A percentile compares a stretch with the other conserved stretches of the same genome.
Evolutionary conservation across 2,888 invertebrate species (phyloP).

Genomic region (Argyresthia goedartella): DNA sequence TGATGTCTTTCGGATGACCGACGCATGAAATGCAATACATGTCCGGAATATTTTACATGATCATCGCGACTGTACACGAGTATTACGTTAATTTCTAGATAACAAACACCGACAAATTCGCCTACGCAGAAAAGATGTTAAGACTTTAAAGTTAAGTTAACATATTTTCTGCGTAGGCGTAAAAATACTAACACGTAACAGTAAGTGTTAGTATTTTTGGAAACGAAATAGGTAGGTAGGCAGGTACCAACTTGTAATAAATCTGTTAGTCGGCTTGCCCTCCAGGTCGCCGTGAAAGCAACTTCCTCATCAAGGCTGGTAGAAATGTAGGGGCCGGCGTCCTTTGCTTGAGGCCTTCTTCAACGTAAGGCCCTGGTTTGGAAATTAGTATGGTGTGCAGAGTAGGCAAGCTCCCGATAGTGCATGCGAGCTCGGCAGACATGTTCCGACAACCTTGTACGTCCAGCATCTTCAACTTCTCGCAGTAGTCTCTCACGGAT

Average conservation of each 20-base stretch:
- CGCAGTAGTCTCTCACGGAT: slow-evolving; percentile 57
- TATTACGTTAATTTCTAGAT: no score
- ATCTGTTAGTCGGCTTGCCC: background rate
- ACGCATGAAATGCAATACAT: no score
- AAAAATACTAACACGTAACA: no score
- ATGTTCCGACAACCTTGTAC: slow-evolving; percentile 67
- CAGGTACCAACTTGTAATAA: background rate
- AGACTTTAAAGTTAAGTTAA: no score
- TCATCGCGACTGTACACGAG: no score
- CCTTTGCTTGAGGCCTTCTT: slow-evolving; percentile 48
- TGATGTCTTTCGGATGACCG: no score
- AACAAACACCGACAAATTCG: background rate
- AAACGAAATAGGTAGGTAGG: background rate
- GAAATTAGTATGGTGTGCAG: slow-evolving; percentile 59
- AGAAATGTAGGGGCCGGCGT: slow-evolving; percentile 47
- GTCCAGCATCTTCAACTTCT: slow-evolving; percentile 68
- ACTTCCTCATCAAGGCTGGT: slow-evolving; percentile 47
- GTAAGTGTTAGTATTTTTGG: no score
- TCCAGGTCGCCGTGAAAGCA: slow-evolving; percentile 16
- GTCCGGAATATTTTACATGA: no score
- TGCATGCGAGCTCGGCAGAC: slow-evolving; percentile 52
- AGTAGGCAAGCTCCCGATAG: slow-evolving; percentile 43
- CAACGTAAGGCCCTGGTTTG: slow-evolving; percentile 56
- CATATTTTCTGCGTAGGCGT: no score
- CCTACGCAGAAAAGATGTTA: background rate